Evolutionary conservation across 2,113 vertebrate genomes (phyloP), one percentile per base, ranked within the genome.

Genomic region (Haliaeetus leucogaster): DNA sequence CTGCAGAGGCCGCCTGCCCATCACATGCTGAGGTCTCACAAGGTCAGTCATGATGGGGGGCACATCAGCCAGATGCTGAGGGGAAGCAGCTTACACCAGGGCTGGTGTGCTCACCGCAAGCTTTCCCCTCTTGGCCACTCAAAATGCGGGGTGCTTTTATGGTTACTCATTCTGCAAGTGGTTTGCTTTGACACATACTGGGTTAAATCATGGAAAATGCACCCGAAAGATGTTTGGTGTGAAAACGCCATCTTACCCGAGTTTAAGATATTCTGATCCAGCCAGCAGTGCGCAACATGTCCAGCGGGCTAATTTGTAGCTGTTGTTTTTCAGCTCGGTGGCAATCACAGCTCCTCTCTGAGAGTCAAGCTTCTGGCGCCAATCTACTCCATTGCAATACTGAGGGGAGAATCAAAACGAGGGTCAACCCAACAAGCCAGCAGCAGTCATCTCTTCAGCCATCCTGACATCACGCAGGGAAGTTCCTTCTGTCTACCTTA

Each of bases 281-380:
- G 99, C 99, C 97, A 99, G 98, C 97, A 99, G 96, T 0, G 99
- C 99, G 2, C 99, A 99, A 97, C 99, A 99, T 7, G 99, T 99
- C 99, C 99, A 99, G 32, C 99, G 99, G 17, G 99, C 99, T 96
- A 99, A 82, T 92, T 99, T 99, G 98, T 99, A 99, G 98, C 99
- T 99, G 98, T 99, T 99, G 94, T 99, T 99, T 98, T 99, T 99
- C 97, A 99, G 98, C 98, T 99, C 99, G 0, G 99, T 99, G 98
- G 99, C 99, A 50, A 99, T 98, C 88, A 99, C 99, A 2, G 99
- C 99, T 42, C 99, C 99, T 48, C 99, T 97, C 98, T 99, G 99
- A 2, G 99, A 99, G 97, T 99, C 99, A 85, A 99, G 98, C 98
- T 99, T 99, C 98, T 99, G 99, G 65, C 99, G 98, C 99, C 99